Conservation (phyloP, 2,113 vertebrate genomes). For the Spea multiplicata region DNA sequence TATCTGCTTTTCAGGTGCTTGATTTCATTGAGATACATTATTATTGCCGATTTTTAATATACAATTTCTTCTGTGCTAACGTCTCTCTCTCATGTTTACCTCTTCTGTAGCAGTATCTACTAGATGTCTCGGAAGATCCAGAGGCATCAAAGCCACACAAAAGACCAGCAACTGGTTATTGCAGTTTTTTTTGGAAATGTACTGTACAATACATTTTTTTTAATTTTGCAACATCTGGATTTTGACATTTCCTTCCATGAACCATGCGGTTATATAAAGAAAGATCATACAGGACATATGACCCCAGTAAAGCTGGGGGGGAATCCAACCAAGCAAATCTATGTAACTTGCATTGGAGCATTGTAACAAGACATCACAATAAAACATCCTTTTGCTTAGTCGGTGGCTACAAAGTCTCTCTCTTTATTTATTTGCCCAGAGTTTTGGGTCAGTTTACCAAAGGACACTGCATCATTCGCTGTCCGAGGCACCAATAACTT, state of each 20-base stretch:
- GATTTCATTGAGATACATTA: background rate
- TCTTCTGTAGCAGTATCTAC: slow-evolving; percentile 59
- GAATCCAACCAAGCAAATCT: slow-evolving; percentile 47
- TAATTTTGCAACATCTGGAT: slow-evolving; percentile 52
- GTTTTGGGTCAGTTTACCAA: slow-evolving; percentile 46
- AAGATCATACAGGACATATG: slow-evolving; percentile 38
- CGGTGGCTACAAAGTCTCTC: slow-evolving; percentile 57
- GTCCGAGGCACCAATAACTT: slow-evolving; percentile 16
- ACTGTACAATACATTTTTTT: slow-evolving; percentile 53
- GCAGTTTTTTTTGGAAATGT: slow-evolving; percentile 29
- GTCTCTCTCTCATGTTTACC: slow-evolving; percentile 29
- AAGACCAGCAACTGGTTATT: slow-evolving; percentile 41
- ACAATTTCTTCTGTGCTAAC: background rate
- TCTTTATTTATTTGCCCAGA: slow-evolving; percentile 49
- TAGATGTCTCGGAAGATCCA: slow-evolving; percentile 67
- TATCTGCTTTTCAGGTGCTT: too few relatives aligned
- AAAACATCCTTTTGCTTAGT: slow-evolving; percentile 66
- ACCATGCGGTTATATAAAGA: slow-evolving; percentile 32
- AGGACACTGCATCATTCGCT: slow-evolving; percentile 33
- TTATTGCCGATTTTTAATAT: slow-evolving; percentile 8
- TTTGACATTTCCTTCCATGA: slow-evolving; percentile 38
- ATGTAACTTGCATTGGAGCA: slow-evolving; percentile 51
- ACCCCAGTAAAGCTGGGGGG: slow-evolving; percentile 47
- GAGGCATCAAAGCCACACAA: slow-evolving; percentile 31
- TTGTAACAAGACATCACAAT: slow-evolving; percentile 60